These are phyloP conservation scores for Caenorhabditis sp. DNA, from an alignment of 2,888 invertebrate species.

Conservation along the genomic window DNA sequence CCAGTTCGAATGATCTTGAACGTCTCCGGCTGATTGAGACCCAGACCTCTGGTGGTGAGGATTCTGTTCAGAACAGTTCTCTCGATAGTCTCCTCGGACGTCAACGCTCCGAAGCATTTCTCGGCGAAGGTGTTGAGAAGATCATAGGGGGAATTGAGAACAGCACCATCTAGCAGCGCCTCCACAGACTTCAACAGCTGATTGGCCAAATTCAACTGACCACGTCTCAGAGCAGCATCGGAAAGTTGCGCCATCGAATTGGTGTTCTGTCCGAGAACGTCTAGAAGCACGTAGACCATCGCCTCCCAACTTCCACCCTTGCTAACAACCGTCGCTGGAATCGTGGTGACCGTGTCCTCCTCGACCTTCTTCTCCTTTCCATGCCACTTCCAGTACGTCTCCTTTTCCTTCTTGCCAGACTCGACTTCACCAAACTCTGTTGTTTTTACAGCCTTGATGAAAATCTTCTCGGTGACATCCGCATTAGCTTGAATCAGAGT, in stretches of 20 bases:
- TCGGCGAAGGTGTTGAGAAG: constrained; percentile 62
- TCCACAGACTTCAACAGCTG: constrained; percentile 70
- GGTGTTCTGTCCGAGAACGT: constrained; percentile 82
- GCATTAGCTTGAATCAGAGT: constrained; percentile 76
- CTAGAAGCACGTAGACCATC: constrained; percentile 84
- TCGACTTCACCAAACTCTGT: neutral
- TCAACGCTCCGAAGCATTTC: constrained; percentile 45
- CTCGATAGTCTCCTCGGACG: constrained; percentile 56
- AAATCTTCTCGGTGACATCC: constrained; percentile 64
- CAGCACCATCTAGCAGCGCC: constrained; percentile 57
- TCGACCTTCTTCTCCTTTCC: constrained; percentile 49
- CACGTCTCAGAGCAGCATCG: constrained; percentile 60
- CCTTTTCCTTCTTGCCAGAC: neutral
- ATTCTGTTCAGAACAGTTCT: constrained; percentile 52
- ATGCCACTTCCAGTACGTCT: constrained; percentile 60
- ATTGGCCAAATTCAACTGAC: constrained; percentile 70
- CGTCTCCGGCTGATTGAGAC: constrained; percentile 22
- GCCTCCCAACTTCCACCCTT: constrained; percentile 72
- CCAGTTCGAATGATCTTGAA: constrained; percentile 40
- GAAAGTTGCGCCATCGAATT: constrained; percentile 62
- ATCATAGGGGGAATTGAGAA: constrained; percentile 55
- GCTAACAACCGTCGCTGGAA: constrained; percentile 66
- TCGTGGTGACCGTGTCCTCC: constrained; percentile 44
- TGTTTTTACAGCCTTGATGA: constrained; percentile 21
- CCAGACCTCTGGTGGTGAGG: constrained; percentile 23